Evolutionary conservation across 2,113 vertebrate genomes (phyloP).

Genomic region (Dryoscopus gambensis): DNA sequence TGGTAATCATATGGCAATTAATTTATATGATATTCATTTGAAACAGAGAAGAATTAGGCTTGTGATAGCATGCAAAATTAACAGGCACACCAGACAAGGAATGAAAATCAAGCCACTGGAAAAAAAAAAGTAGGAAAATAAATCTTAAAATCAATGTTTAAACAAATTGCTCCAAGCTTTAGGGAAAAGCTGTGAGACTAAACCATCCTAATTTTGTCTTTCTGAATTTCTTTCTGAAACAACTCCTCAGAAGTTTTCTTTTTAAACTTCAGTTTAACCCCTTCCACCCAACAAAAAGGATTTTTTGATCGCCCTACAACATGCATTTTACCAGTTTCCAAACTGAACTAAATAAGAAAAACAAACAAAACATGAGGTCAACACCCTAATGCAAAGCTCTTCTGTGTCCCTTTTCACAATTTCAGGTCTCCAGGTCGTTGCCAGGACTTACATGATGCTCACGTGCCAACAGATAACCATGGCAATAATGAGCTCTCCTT

Average conservation of each 20-base stretch:
- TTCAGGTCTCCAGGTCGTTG: not conserved
- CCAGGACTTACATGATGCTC: not conserved
- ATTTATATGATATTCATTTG: constrained; percentile 73
- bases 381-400: not conserved
- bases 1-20: constrained; percentile 75
- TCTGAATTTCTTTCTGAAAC: not conserved
- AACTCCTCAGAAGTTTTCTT: not conserved
- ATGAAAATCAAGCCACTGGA: constrained; percentile 40
- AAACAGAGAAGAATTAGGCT: constrained; percentile 65
- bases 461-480: not conserved
- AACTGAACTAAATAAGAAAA: not conserved
- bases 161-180: constrained; percentile 43
- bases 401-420: too few relatives aligned
- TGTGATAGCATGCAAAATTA: constrained; percentile 56
- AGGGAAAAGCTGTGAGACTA: not conserved
- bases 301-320: not conserved
- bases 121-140: constrained; percentile 20
- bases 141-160: constrained; percentile 51
- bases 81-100: constrained; percentile 45
- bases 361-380: not conserved
- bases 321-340: not conserved
- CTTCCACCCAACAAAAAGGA: not conserved
- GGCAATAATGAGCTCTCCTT: not conserved
- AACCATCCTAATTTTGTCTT: not conserved
- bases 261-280: not conserved